phyloP scores from a whole-genome alignment of 2,888 invertebrate species.

The Tethea ocularis region DNA sequence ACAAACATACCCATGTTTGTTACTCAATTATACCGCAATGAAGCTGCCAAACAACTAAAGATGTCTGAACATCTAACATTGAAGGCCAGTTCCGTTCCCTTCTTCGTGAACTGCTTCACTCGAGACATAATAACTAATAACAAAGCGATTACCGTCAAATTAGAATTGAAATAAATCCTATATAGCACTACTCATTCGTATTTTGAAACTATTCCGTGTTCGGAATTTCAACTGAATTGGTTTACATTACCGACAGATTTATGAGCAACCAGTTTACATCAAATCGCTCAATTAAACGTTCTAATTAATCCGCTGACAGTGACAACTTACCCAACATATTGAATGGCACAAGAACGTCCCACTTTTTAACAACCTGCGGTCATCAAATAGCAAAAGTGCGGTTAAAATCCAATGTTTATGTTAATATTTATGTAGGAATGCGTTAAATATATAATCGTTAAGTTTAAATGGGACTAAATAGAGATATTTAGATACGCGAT shows the following conservation, averaged over 20 bases:
- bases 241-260: background rate
- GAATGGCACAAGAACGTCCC: constrained; percentile 40
- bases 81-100: no score
- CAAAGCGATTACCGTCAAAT: no score
- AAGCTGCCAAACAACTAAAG: no score
- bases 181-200: background rate
- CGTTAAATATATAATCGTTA: background rate
- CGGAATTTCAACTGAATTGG: no score
- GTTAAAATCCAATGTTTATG: constrained; percentile 10
- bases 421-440: background rate
- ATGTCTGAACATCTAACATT: no score
- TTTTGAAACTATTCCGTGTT: background rate
- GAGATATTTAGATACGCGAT: background rate
- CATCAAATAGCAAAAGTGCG: constrained; percentile 33
- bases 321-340: constrained; percentile 22
- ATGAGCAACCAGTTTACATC: background rate
- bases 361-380: constrained; percentile 42
- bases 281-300: constrained; percentile 2
- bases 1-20: no score
- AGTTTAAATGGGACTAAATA: background rate
- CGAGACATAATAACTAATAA: no score
- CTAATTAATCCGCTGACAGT: constrained; percentile 26
- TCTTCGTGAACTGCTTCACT: no score
- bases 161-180: no score
- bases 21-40: no score